Evolutionary conservation across 2,113 vertebrate species (phyloP).

Genomic region (Oenanthe melanoleuca): DNA sequence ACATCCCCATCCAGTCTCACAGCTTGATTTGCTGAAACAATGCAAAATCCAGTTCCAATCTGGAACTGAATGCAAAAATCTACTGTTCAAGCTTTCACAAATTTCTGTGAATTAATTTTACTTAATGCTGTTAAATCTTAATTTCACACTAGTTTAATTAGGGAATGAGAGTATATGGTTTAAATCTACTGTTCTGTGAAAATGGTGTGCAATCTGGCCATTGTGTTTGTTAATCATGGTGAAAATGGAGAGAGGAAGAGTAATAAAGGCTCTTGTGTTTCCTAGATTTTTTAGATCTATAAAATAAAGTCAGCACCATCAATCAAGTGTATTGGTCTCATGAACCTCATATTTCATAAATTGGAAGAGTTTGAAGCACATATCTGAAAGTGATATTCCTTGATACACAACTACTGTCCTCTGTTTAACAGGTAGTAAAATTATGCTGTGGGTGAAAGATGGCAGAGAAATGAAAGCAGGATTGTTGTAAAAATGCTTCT

Average conservation of each 20-base stretch:
- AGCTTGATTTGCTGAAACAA: not conserved
- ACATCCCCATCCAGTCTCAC: not conserved
- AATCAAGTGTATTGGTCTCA: not conserved
- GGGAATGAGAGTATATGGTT: not conserved
- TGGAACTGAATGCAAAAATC: not conserved
- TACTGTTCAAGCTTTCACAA: not conserved
- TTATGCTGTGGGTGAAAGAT: not conserved
- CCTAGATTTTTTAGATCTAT: not conserved
- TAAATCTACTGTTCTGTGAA: not conserved
- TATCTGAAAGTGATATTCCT: not conserved
- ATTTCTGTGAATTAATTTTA: not conserved
- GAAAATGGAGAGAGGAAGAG: not conserved
- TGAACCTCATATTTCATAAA: not conserved
- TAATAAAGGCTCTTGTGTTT: not conserved
- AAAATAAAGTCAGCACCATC: not conserved
- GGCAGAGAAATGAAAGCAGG: not conserved
- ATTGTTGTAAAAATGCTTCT: not conserved
- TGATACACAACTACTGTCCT: not conserved
- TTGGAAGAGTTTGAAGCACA: not conserved
- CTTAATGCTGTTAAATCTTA: not conserved
- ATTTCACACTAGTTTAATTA: not conserved
- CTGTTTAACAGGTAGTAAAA: not conserved
- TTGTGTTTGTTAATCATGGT: not conserved
- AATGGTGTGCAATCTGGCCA: not conserved
- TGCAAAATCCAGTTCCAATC: not conserved